Evolutionary conservation across 1,140 invertebrate genomes (phyloP).

Genomic region (Aplysia californica): DNA sequence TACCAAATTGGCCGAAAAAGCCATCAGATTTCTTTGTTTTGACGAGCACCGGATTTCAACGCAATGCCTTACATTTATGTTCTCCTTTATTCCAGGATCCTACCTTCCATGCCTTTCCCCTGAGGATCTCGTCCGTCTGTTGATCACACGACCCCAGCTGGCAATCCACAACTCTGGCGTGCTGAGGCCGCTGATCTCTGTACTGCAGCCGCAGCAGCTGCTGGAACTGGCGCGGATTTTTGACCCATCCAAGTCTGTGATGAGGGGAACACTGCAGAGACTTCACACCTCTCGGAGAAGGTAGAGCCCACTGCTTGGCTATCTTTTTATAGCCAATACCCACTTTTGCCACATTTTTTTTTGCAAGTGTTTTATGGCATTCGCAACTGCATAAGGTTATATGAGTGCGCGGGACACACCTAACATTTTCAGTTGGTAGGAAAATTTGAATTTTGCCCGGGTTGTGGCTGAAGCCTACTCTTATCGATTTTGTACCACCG

Average conservation of each 20-base stretch:
- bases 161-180: slow-evolving; percentile 48
- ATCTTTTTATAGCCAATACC: neutral
- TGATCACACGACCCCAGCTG: slow-evolving; percentile 55
- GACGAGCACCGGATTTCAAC: too few species aligned
- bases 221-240: slow-evolving; percentile 55
- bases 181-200: slow-evolving; percentile 42
- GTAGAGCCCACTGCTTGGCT: slow-evolving; percentile 5
- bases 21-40: too few species aligned
- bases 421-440: too few species aligned
- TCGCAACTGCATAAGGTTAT: too few species aligned
- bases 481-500: too few species aligned
- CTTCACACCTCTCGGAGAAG: slow-evolving; percentile 37
- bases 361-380: too few species aligned
- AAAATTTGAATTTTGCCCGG: too few species aligned
- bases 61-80: too few species aligned
- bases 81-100: slow-evolving; percentile 17
- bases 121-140: slow-evolving; percentile 47
- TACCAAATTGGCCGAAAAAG: too few species aligned
- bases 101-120: slow-evolving; percentile 43
- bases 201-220: slow-evolving; percentile 43
- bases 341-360: too few species aligned
- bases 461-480: too few species aligned
- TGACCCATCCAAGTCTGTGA: slow-evolving; percentile 57
- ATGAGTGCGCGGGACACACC: too few species aligned
- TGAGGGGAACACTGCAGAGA: slow-evolving; percentile 42